These are phyloP conservation scores for Callopanchax toddi DNA, from an alignment of 2,113 vertebrate species.

Conservation along the genomic window DNA sequence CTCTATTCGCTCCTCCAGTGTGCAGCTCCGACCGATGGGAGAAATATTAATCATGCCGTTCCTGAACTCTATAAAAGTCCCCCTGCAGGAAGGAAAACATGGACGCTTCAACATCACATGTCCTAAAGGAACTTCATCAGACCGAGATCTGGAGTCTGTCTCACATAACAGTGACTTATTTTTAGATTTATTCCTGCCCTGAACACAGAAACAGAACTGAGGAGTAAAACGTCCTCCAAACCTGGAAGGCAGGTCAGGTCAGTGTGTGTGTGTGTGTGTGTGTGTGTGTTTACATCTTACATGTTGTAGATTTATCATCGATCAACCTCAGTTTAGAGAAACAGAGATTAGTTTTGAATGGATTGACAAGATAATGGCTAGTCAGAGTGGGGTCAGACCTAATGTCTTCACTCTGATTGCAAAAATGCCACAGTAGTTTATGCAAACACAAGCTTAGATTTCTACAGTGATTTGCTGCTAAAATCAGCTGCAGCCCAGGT, in stretches of 20 bases:
- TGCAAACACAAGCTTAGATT: too few species aligned
- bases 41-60: slow-evolving; percentile 97
- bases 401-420: too few species aligned
- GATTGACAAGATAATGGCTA: too few species aligned
- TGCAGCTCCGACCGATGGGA: slow-evolving; percentile 96
- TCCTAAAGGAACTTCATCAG: not conserved
- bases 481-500: too few species aligned
- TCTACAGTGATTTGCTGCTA: too few species aligned
- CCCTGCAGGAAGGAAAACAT: slow-evolving; percentile 72
- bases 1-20: slow-evolving; percentile 89
- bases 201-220: not conserved
- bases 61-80: slow-evolving; percentile 98
- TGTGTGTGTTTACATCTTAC: not conserved
- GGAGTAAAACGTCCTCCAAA: not conserved
- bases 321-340: too few species aligned
- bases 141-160: not conserved
- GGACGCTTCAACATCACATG: rapidly evolving
- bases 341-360: too few species aligned
- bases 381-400: too few species aligned
- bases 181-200: not conserved
- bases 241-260: not conserved
- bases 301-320: too few species aligned
- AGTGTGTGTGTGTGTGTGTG: not conserved
- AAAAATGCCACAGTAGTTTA: too few species aligned
- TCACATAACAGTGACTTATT: not conserved